Conservation (phyloP, 2,797 vertebrate species). For the Benthosema pterotum region DNA sequence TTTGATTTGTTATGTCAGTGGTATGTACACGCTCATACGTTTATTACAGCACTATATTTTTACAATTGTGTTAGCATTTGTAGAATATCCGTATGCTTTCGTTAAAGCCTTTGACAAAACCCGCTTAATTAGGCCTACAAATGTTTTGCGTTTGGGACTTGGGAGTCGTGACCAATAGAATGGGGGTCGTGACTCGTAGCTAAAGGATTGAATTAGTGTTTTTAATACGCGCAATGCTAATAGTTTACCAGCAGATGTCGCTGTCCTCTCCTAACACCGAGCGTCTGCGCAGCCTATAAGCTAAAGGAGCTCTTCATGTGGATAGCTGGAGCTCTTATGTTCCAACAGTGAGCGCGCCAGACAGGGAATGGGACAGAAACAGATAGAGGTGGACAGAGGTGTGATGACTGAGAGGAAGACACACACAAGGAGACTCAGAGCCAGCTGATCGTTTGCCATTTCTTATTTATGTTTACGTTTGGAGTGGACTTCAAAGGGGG, state of each 20-base stretch:
- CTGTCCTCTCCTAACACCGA: constrained; percentile 74
- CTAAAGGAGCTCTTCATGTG: constrained; percentile 72
- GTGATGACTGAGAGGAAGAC: constrained; percentile 71
- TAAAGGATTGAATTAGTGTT: too few relatives aligned
- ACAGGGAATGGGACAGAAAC: constrained; percentile 66
- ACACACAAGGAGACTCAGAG: constrained; percentile 54
- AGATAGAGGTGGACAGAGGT: constrained; percentile 77
- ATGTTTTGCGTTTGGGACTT: background rate
- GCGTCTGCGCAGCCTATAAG: constrained; percentile 72
- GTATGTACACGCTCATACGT: too few relatives aligned
- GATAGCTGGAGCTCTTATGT: constrained; percentile 75
- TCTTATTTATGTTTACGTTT: constrained; percentile 47
- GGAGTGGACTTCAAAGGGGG: constrained; percentile 35
- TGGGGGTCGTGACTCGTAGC: too few relatives aligned
- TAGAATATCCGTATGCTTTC: too few relatives aligned
- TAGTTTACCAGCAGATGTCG: constrained; percentile 78
- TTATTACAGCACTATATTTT: too few relatives aligned
- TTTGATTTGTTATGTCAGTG: too few relatives aligned
- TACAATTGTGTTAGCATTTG: too few relatives aligned
- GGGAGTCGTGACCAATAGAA: too few relatives aligned
- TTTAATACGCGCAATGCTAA: background rate
- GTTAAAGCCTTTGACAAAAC: too few relatives aligned
- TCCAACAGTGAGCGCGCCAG: constrained; percentile 56
- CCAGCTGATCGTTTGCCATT: constrained; percentile 66
- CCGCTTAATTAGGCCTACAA: background rate